These are phyloP conservation scores for Acromyrmex echinatior DNA, from an alignment of 1,140 invertebrate species.

Conservation along the genomic window DNA sequence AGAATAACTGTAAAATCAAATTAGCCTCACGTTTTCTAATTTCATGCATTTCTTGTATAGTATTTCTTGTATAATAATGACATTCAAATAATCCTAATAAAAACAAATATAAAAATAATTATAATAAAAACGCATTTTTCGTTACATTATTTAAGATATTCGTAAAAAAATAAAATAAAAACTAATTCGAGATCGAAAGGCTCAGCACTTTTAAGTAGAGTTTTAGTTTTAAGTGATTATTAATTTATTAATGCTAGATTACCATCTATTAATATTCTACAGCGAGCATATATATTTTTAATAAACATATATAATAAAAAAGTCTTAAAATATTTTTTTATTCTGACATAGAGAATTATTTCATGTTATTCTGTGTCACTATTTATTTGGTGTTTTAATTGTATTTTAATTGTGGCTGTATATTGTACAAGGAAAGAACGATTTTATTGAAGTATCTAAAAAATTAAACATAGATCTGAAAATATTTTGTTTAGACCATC, in stretches of 20 bases:
- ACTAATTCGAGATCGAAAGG: not conserved
- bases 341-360: slow-evolving; percentile 1
- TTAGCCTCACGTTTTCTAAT: not conserved
- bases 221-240: not conserved
- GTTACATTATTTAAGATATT: not conserved
- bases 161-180: not conserved
- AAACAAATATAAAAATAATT: not conserved
- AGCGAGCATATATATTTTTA: not conserved
- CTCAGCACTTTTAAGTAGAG: not conserved
- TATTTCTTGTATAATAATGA: not conserved
- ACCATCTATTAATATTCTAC: not conserved
- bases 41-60: not conserved
- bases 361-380: not conserved
- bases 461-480: too few species aligned
- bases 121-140: not conserved
- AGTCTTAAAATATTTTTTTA: not conserved
- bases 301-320: not conserved
- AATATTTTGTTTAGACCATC: too few species aligned
- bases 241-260: slow-evolving; percentile 15
- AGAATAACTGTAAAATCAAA: not conserved
- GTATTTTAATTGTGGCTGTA: too few species aligned
- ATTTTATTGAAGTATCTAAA: too few species aligned
- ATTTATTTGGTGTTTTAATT: too few species aligned
- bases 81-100: not conserved
- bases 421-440: too few species aligned